A percentile compares a stretch with the other conserved stretches of the same genome.
Evolutionary conservation across 2,888 invertebrate genomes (phyloP).

Genomic region (Agriopis marginaria): DNA sequence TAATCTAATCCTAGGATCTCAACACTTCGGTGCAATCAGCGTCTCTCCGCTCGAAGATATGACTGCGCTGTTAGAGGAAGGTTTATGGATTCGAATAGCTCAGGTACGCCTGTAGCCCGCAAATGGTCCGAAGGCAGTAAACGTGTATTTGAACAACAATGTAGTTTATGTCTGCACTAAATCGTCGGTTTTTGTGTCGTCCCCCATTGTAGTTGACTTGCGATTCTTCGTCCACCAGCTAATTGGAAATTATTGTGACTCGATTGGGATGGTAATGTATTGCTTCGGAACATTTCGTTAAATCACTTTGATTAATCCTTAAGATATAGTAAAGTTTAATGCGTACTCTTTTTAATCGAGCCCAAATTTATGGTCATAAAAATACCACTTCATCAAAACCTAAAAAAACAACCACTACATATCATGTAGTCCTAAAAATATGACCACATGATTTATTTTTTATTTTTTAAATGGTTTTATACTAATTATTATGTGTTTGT

Average conservation of each 20-base stretch:
- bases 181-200: conserved; percentile 64
- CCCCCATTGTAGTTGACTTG: conserved; percentile 54
- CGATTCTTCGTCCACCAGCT: conserved; percentile 59
- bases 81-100: conserved; percentile 59
- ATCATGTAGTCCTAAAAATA: neutral
- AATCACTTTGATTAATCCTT: conserved; percentile 74
- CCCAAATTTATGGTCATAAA: neutral
- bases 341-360: conserved; percentile 49
- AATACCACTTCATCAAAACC: too few relatives aligned
- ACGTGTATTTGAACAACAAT: conserved; percentile 62
- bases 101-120: conserved; percentile 46
- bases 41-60: conserved; percentile 50
- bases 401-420: too few relatives aligned
- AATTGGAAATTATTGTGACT: conserved; percentile 78
- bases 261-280: conserved; percentile 72
- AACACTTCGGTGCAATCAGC: conserved; percentile 52
- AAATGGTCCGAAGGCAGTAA: conserved; percentile 44
- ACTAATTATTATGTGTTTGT: neutral
- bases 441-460: neutral
- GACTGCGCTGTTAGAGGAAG: conserved; percentile 53
- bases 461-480: too few relatives aligned
- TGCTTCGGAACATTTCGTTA: conserved; percentile 63
- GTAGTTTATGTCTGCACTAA: conserved; percentile 60
- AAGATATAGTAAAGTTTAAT: conserved; percentile 51
- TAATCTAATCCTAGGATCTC: conserved; percentile 52